Base-by-base conservation (phyloP, 2,888 invertebrate genomes). In the Zaprionus lineosus region DNA sequence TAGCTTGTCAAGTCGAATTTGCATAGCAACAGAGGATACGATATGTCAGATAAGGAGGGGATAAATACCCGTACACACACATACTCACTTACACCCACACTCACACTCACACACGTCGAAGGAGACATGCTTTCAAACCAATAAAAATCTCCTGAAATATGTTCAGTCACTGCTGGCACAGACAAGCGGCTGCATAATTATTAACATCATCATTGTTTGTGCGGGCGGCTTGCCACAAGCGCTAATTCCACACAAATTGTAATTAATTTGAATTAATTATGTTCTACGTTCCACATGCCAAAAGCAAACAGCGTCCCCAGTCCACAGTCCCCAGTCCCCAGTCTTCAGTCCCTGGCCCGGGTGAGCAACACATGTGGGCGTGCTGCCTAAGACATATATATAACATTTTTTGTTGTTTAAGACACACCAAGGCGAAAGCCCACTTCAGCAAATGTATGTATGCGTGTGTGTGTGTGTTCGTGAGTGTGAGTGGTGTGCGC, bases 231-330 rank as follows among this genome's bases (percentile, higher is more conserved):
- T 69, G 75, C 75, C 84, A 56, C 84, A 79, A 70, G 83, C 83
- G 62, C 74, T 82, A 84, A 86, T 84, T 72, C 74, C 79, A 76
- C 66, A 85, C 83, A 86, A 82, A 85, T 83, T 83, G 86, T 83
- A 84, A 84, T 86, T 86, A 86, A 86, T 85, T 84, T 86, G 79
- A 84, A 84, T 84, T 84, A 83, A 86, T 86, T 85, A 86, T 85
- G 86, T 85, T 74, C 69, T 79, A 69, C 82, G 70, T 82, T 66
- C 71, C 63, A 67, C 75, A 82, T 84, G 82, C 79, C 82, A 66
- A 69, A 50, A 62, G 53, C 79, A 83, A 74, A 69, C 83, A 78
- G 58, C 31, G 15, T 12, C 24, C 29, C 28, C 43, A n/a, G n/a
- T n/a, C n/a, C n/a, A n/a, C n/a, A n/a, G n/a, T n/a, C n/a, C n/a